These are phyloP conservation scores for Cladorhizidae sp. DNA, from an alignment of 37 sponge, comb jelly and placozoan genomes.

Conservation along the genomic window DNA sequence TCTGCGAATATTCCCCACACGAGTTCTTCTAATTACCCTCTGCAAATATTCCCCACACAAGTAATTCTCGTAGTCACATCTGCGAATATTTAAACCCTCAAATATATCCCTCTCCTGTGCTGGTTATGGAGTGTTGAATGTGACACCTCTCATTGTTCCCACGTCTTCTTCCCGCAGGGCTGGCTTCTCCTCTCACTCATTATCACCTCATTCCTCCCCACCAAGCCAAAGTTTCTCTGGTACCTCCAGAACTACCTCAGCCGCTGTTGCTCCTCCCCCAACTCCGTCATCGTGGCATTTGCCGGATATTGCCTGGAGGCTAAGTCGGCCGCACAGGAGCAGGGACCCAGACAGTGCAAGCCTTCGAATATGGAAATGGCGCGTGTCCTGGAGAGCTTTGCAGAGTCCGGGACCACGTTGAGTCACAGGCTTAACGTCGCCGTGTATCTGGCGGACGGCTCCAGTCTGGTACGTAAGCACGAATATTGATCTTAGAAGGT, in stretches of 20 bases:
- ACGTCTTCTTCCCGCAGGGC: slow-evolving; percentile 17
- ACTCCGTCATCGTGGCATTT: background rate
- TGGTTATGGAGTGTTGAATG: too few relatives aligned
- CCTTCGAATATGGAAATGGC: slow-evolving; percentile 35
- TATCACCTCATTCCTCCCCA: slow-evolving; percentile 41
- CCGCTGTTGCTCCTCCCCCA: background rate
- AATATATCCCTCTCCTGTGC: too few relatives aligned
- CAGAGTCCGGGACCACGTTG: background rate
- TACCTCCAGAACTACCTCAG: slow-evolving; percentile 35
- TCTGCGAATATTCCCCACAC: too few relatives aligned
- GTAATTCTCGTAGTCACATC: too few relatives aligned
- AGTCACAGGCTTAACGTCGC: slow-evolving; percentile 1
- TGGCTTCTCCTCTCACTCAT: slow-evolving; percentile 63
- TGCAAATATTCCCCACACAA: too few relatives aligned
- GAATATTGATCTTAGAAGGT: too few relatives aligned
- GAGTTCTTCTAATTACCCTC: too few relatives aligned
- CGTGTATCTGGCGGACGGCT: slow-evolving; percentile 33
- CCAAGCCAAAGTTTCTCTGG: slow-evolving; percentile 16
- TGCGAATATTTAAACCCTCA: too few relatives aligned
- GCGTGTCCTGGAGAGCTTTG: slow-evolving; percentile 6
- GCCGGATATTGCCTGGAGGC: slow-evolving; percentile 25
- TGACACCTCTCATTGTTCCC: too few relatives aligned
- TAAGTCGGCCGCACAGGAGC: background rate
- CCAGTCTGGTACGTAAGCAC: slow-evolving; percentile 11
- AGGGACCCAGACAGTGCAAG: slow-evolving; percentile 28